These are phyloP conservation scores for Trilocha varians DNA, from an alignment of 2,888 invertebrate species.

Conservation along the genomic window DNA sequence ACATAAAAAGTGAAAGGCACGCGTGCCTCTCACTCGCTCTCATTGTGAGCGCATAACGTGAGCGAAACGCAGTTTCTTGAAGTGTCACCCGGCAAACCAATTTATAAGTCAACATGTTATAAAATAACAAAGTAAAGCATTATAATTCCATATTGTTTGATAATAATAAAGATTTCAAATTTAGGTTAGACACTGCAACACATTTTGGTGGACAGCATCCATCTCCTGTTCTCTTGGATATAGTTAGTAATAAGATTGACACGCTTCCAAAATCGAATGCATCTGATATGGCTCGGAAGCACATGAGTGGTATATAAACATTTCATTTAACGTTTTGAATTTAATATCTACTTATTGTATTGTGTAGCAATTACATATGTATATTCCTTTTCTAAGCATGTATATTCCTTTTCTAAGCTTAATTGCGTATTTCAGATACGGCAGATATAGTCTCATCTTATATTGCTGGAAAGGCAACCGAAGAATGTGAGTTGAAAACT, in stretches of 20 bases:
- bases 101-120: too few species aligned
- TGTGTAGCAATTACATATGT: too few species aligned
- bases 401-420: too few species aligned
- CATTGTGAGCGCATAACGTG: too few species aligned
- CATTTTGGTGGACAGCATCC: slow-evolving; percentile 28
- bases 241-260: slow-evolving; percentile 23
- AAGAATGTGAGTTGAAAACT: slow-evolving; percentile 30
- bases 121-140: too few species aligned
- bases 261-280: slow-evolving; percentile 15
- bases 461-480: slow-evolving; percentile 35
- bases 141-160: too few species aligned
- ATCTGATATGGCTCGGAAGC: slow-evolving; percentile 15
- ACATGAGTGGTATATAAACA: slow-evolving; percentile 26
- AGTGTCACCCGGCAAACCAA: too few species aligned
- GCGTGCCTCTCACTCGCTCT: too few species aligned
- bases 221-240: slow-evolving; percentile 26
- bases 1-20: too few species aligned
- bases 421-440: slow-evolving; percentile 40
- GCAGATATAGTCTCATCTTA: slow-evolving; percentile 26
- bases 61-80: too few species aligned
- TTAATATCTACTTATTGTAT: neutral
- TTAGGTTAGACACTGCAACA: slow-evolving; percentile 29
- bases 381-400: too few species aligned
- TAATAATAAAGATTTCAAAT: too few species aligned
- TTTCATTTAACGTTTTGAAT: neutral